Evolutionary conservation across 2,888 invertebrate genomes (phyloP).

Genomic region (Cylloceria caligata): DNA sequence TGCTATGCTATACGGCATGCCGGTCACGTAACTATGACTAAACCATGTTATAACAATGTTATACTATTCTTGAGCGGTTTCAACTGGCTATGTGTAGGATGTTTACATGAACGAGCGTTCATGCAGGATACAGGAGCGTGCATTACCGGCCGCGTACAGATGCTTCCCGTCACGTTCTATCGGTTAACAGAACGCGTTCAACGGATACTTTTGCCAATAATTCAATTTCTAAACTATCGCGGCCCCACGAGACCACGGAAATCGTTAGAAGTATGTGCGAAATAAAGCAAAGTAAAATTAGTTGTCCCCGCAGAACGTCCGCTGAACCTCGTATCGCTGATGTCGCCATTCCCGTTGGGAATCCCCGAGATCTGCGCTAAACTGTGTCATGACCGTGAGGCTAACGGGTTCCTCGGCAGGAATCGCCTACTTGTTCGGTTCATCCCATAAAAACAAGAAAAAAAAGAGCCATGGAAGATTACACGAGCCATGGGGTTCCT

Average conservation of each 20-base stretch:
- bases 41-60: constrained; percentile 63
- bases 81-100: constrained; percentile 23
- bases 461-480: constrained; percentile 33
- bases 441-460: constrained; percentile 67
- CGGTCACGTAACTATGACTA: constrained; percentile 61
- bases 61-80: constrained; percentile 36
- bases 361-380: constrained; percentile 53
- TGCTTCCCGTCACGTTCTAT: too few relatives aligned
- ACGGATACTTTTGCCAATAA: constrained; percentile 40
- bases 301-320: background rate
- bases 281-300: background rate
- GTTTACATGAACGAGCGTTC: constrained; percentile 50
- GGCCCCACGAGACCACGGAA: constrained; percentile 37
- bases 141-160: too few relatives aligned
- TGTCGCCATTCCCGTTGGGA: constrained; percentile 51
- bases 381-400: constrained; percentile 55
- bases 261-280: constrained; percentile 34
- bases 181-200: too few relatives aligned
- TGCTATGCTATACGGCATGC: constrained; percentile 38
- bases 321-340: constrained; percentile 45
- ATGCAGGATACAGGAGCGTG: constrained; percentile 20
- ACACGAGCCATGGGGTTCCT: background rate
- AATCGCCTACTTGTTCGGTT: constrained; percentile 76
- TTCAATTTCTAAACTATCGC: constrained; percentile 60
- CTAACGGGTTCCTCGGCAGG: constrained; percentile 73